These are phyloP conservation scores for Trichogramma evanescens DNA, from an alignment of 2,888 invertebrate genomes.

Conservation along the genomic window DNA sequence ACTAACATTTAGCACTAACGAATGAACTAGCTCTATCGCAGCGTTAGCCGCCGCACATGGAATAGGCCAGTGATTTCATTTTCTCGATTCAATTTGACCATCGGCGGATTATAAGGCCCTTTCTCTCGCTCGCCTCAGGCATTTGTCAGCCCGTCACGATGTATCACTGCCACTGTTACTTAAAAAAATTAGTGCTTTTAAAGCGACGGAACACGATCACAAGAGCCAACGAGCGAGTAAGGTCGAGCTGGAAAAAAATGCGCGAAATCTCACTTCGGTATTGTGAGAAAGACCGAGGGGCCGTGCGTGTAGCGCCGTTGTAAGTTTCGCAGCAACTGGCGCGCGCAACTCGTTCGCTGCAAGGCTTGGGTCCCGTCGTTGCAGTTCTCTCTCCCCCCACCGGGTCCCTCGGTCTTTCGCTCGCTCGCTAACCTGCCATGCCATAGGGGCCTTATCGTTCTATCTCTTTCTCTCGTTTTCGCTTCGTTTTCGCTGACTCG, in stretches of 20 bases:
- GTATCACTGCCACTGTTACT: background rate
- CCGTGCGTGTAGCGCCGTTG: too few species aligned
- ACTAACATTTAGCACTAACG: too few species aligned
- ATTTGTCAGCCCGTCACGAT: slow-evolving; percentile 12
- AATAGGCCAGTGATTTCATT: too few species aligned
- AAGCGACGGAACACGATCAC: too few species aligned
- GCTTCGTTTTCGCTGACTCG: slow-evolving; percentile 41
- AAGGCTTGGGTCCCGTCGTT: background rate
- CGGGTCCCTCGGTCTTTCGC: background rate
- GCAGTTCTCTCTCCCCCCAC: background rate
- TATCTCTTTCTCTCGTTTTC: slow-evolving; percentile 23
- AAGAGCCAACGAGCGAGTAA: too few species aligned
- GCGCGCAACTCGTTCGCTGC: slow-evolving; percentile 18
- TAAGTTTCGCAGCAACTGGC: slow-evolving; percentile 18
- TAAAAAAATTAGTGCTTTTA: background rate
- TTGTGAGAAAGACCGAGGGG: too few species aligned
- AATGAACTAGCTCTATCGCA: too few species aligned
- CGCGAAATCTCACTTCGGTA: too few species aligned
- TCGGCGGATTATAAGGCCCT: background rate
- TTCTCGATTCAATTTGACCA: too few species aligned
- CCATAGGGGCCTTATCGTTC: background rate
- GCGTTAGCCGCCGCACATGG: too few species aligned
- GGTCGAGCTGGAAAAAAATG: too few species aligned
- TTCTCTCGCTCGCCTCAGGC: slow-evolving; percentile 2
- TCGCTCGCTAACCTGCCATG: background rate